Conservation (phyloP, 2,797 vertebrate genomes). For the Sebastes paucispinis region DNA sequence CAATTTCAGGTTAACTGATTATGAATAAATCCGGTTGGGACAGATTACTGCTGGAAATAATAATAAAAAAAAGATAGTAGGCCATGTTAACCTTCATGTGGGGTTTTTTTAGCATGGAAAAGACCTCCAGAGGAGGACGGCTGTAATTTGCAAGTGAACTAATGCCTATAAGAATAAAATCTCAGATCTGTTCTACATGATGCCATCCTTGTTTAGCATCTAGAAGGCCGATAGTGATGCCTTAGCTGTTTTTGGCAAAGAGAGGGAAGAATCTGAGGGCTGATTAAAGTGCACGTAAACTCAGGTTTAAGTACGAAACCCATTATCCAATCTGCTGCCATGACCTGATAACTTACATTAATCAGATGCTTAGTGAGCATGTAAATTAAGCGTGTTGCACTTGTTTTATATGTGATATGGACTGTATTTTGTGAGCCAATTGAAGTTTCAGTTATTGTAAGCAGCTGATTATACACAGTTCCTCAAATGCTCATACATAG, state of each 20-base stretch:
- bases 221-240: not conserved
- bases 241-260: not conserved
- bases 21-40: not conserved
- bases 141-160: constrained; percentile 10
- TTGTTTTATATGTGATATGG: not conserved
- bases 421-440: not conserved
- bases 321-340: constrained; percentile 2
- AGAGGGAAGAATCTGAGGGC: not conserved
- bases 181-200: constrained; percentile 12
- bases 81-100: not conserved
- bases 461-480: not conserved
- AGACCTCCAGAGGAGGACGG: not conserved
- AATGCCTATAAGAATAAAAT: constrained; percentile 10
- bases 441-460: not conserved
- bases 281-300: not conserved
- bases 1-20: too few relatives aligned
- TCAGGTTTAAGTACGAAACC: too few relatives aligned
- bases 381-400: not conserved
- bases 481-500: not conserved
- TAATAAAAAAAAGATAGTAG: not conserved
- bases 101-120: not conserved
- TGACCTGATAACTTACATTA: not conserved
- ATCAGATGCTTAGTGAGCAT: not conserved
- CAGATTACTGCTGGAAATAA: not conserved
- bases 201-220: constrained; percentile 20